Evolutionary conservation across 2,113 vertebrate genomes (phyloP).

Genomic region (Sinosuthora webbiana): DNA sequence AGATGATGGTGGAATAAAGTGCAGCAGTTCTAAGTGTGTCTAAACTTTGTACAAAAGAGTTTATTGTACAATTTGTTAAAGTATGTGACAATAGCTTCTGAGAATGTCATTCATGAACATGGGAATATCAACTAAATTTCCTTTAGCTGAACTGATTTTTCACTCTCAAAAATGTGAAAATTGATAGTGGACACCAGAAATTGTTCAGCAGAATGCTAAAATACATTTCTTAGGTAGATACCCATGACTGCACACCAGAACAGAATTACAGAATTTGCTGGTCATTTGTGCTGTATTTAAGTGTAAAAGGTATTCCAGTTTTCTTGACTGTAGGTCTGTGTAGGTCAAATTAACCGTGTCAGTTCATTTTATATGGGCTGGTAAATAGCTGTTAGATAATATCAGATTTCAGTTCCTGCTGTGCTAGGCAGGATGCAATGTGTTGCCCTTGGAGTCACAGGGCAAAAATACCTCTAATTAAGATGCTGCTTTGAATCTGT

Average conservation of each 20-base stretch:
- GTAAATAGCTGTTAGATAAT: not conserved
- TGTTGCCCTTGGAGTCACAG: not conserved
- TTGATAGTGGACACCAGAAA: not conserved
- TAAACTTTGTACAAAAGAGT: not conserved
- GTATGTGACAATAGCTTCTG: not conserved
- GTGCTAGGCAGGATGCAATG: not conserved
- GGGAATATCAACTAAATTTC: not conserved
- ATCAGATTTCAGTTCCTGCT: not conserved
- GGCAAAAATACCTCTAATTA: not conserved
- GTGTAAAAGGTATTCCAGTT: not conserved
- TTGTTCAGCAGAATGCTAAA: not conserved
- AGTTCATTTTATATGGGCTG: not conserved
- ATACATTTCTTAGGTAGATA: not conserved
- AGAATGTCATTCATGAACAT: not conserved
- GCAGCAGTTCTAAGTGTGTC: not conserved
- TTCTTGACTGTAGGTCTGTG: not conserved
- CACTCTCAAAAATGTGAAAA: not conserved
- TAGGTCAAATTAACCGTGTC: not conserved
- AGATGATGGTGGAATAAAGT: not conserved
- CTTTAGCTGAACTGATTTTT: not conserved
- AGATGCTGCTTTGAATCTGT: not conserved
- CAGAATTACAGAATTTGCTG: not conserved
- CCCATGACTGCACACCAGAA: fast-evolving
- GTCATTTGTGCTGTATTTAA: not conserved
- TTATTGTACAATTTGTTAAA: not conserved